Evolutionary conservation across 2,797 vertebrate species (phyloP), one percentile per base, ranked within the genome.

Genomic region (Enteromius afrohamiltoni): DNA sequence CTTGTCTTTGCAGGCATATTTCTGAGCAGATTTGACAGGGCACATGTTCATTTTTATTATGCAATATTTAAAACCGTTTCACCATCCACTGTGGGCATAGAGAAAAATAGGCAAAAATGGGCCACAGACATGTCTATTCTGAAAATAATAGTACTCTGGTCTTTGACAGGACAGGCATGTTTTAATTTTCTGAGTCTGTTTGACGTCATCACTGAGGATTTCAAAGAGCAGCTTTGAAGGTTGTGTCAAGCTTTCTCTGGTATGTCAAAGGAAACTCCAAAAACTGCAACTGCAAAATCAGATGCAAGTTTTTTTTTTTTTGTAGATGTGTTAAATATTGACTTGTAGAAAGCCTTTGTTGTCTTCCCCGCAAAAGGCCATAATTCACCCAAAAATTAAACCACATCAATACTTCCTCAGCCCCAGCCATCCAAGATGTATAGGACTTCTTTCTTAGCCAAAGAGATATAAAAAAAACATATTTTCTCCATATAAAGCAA

Each of bases 231-330:
- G 34, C 62, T 84, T 76, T 83, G 60, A 75, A 73, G 70, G 74
- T 40, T 74, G n/a, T 51, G 74, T 37, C 26, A 62, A 83, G 62
- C 40, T 82, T 86, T 74, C 71, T 76, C 68, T 37, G 37, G 77
- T 86, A 64, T 83, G 7, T 85, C 14, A 31, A 42, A 75, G 37
- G 10, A 65, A 64, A 73, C 40, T 14, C 45, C 42, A 34, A 47
- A 71, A 83, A 82, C 70, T 77, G 77, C 21, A 10, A n/a, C n/a
- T n/a, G n/a, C n/a, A n/a, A n/a, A n/a, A n/a, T 82, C 76, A 64
- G 67, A 77, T 29, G 68, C 31, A 69, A 26, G 2, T 1, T 29
- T 34, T 34, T 34, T 3, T 53, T 74, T 62, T 55, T 45, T 40
- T 60, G 10, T 21, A 62, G 75, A 29, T 64, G 58, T 64, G 58